Percentiles rank a stretch among this genome's conserved stretches.
These are phyloP conservation scores for Antennarius striatus DNA, from an alignment of 2,113 vertebrate species.

Conservation along the genomic window DNA sequence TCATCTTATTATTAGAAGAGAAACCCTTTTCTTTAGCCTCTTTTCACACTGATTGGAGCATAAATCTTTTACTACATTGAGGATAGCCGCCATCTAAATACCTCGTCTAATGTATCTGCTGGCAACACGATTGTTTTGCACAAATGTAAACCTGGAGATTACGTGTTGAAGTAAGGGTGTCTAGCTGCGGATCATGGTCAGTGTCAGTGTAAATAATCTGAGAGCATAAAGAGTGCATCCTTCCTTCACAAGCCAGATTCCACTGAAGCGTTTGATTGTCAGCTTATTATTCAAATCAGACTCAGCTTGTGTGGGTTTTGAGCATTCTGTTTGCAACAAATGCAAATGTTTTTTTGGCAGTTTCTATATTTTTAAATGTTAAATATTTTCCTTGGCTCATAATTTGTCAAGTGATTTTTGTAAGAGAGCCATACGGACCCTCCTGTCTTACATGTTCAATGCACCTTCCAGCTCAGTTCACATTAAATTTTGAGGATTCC, in stretches of 20 bases:
- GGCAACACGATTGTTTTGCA: slow-evolving; percentile 7
- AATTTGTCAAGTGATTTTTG: no score
- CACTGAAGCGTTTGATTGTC: slow-evolving; percentile 8
- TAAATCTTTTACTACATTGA: neutral
- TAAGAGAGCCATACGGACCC: no score
- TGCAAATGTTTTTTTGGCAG: no score
- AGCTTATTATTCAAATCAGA: slow-evolving; percentile 10
- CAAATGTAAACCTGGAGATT: slow-evolving; percentile 20
- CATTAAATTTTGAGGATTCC: no score
- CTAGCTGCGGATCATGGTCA: slow-evolving; percentile 6
- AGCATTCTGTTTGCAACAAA: neutral
- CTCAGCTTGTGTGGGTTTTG: neutral
- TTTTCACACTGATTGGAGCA: neutral
- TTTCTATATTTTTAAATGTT: no score
- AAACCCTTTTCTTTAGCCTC: no score
- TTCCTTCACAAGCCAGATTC: neutral
- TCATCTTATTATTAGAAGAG: no score
- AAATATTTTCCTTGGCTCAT: no score
- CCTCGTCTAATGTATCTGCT: slow-evolving; percentile 10
- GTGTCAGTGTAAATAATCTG: slow-evolving; percentile 12
- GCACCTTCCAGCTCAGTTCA: no score
- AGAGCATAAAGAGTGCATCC: neutral
- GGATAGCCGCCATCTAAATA: neutral
- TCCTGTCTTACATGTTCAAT: no score
- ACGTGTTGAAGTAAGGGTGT: slow-evolving; percentile 16